Base-by-base conservation (phyloP, 1,140 invertebrate species). In the Zophobas morio region DNA sequence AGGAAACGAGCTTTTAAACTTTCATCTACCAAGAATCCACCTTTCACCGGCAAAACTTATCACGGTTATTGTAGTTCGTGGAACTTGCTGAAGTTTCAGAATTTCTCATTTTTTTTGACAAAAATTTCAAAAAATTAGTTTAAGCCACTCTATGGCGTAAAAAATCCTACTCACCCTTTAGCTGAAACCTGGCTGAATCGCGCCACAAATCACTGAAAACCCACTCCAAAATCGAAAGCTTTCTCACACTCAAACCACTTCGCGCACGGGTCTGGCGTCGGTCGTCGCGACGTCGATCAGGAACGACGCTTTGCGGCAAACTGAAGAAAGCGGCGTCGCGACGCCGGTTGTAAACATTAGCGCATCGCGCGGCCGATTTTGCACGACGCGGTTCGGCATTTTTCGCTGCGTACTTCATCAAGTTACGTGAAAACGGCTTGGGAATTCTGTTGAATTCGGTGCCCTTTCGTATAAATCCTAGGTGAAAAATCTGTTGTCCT, bases 401-500 rank as follows among this genome's bases (percentile, higher is more conserved):
- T 49, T 56, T 79, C 82, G 82, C 54, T 32, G 6, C 20, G 74
- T 79, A 72, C 63, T 80, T 80, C 79, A 80, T 80, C 79, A 80
- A 66, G 74, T 56, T 37, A 76, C 78, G 37, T 40, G 73, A 72
- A 75, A 80, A 70, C 54, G 77, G 46, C 78, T 57, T 70, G 76
- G 77, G 74, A 78, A 75, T 78, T 73, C 79, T 77, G 79, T 81
- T 78, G 78, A 82, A 82, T 82, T 81, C 77, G 66, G 46, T 75
- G 72, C 53, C 76, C 77, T 77, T 74, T 72, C 66, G 79, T 80
- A 84, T 84, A 84, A 84, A 84, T 84, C 82, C 78, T 79, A 81
- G 74, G 81, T 84, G 83, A 83, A 83, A 84, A 84, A 84, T 84
- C 81, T 83, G 83, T 84, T 83, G 82, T 83, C 81, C 82, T 84